Evolutionary conservation across 2,888 invertebrate species (phyloP).

Genomic region (Frankliniella fusca): DNA sequence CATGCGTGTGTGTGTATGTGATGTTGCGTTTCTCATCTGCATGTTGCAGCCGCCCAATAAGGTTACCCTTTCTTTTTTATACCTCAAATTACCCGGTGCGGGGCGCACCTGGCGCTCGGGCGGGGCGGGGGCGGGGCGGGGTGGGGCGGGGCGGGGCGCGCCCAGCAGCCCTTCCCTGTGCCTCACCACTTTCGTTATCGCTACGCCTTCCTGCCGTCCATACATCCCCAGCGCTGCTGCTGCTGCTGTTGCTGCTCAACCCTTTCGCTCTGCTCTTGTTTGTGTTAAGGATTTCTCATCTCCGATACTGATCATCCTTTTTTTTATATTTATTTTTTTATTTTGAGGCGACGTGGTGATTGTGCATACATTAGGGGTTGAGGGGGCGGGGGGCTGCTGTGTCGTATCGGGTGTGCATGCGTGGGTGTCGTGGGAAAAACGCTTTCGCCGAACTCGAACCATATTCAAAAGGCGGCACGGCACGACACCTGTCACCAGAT

Average conservation of each 20-base stretch:
- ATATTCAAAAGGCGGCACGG: too few species aligned
- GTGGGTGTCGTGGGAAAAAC: not conserved
- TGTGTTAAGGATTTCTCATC: slow-evolving; percentile 17
- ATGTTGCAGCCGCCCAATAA: not conserved
- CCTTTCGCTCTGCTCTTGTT: not conserved
- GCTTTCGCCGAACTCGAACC: not conserved
- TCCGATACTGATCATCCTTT: not conserved
- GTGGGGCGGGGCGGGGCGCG: too few species aligned
- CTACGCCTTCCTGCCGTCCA: not conserved
- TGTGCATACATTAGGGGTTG: not conserved
- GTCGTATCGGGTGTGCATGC: not conserved
- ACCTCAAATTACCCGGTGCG: not conserved
- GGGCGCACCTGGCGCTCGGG: not conserved
- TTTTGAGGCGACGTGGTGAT: slow-evolving; percentile 8
- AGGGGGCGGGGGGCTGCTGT: not conserved
- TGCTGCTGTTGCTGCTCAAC: not conserved
- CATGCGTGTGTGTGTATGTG: not conserved
- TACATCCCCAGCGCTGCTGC: not conserved
- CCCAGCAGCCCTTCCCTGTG: too few species aligned
- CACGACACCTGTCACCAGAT: too few species aligned
- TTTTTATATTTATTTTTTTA: not conserved
- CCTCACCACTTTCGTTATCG: not conserved
- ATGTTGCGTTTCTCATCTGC: not conserved
- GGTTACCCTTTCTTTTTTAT: not conserved
- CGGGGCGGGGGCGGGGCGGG: too few species aligned